Evolutionary conservation across 2,888 invertebrate species (phyloP).

Genomic region (Drosophila mettleri): DNA sequence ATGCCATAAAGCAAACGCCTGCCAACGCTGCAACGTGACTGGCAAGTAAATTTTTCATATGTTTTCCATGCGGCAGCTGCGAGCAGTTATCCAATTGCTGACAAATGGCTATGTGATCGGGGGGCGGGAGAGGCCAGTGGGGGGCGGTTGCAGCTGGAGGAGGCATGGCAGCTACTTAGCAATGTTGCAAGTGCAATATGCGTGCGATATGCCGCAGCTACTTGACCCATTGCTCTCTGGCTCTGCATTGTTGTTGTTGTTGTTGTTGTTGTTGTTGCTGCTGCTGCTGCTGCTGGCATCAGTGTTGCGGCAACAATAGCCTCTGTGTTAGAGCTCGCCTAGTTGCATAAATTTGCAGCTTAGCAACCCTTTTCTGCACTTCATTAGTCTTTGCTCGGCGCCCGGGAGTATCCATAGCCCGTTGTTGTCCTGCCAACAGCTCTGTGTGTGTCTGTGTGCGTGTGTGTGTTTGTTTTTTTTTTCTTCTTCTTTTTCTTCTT

Average conservation of each 20-base stretch:
- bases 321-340: neutral
- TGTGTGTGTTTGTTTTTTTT: neutral
- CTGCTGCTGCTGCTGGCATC: neutral
- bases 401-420: conserved; percentile 1
- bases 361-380: conserved; percentile 54
- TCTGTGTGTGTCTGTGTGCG: neutral
- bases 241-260: neutral
- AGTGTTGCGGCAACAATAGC: neutral
- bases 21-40: conserved; percentile 2
- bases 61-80: conserved; percentile 12
- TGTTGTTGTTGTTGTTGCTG: neutral
- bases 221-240: conserved; percentile 9
- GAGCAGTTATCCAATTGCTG: conserved; percentile 12
- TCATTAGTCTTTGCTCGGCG: conserved; percentile 43
- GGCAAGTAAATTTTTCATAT: conserved; percentile 6
- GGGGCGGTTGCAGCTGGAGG: neutral
- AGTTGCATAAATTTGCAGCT: conserved; percentile 49
- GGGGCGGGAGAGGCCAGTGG: neutral
- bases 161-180: neutral
- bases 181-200: conserved; percentile 2
- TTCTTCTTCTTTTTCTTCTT: neutral
- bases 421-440: neutral
- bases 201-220: conserved; percentile 9
- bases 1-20: neutral
- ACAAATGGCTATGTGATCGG: conserved; percentile 5